A percentile compares a stretch with the other conserved stretches of the same genome.
Conservation (phyloP, 2,113 vertebrate genomes). For the Pipa parva region DNA sequence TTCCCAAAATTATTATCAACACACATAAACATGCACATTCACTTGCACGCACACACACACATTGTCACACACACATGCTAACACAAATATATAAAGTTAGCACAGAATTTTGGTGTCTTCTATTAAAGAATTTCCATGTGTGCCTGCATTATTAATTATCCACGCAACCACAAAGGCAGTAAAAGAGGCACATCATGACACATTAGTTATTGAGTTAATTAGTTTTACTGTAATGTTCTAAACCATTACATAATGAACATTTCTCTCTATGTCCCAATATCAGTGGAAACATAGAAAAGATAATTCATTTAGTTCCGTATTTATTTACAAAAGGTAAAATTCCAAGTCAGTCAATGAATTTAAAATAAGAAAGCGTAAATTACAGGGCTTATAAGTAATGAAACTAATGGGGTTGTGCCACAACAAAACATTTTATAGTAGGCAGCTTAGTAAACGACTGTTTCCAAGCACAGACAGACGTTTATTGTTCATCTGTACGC, state of each 20-base stretch:
- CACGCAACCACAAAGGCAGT: too few species aligned
- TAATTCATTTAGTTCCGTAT: background rate
- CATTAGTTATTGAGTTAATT: background rate
- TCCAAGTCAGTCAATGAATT: conserved; percentile 1
- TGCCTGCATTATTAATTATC: too few species aligned
- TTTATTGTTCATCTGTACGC: background rate
- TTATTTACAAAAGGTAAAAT: background rate
- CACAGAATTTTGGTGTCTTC: too few species aligned
- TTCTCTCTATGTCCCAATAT: background rate
- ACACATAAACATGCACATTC: too few species aligned
- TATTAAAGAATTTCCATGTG: too few species aligned
- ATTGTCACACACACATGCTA: too few species aligned
- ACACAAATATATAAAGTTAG: too few species aligned
- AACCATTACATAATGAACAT: background rate
- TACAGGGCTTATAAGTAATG: background rate
- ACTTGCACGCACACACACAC: too few species aligned
- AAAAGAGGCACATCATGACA: too few species aligned
- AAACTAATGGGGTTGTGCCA: conserved; percentile 7
- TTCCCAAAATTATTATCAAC: too few species aligned
- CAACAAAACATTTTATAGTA: background rate
- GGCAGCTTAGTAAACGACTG: conserved; percentile 6
- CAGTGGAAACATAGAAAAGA: background rate
- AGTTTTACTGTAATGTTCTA: background rate
- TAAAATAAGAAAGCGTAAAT: conserved; percentile 19
- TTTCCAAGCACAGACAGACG: background rate